Evolutionary conservation across 2,888 invertebrate species (phyloP).

Genomic region (Rhagonycha lutea): DNA sequence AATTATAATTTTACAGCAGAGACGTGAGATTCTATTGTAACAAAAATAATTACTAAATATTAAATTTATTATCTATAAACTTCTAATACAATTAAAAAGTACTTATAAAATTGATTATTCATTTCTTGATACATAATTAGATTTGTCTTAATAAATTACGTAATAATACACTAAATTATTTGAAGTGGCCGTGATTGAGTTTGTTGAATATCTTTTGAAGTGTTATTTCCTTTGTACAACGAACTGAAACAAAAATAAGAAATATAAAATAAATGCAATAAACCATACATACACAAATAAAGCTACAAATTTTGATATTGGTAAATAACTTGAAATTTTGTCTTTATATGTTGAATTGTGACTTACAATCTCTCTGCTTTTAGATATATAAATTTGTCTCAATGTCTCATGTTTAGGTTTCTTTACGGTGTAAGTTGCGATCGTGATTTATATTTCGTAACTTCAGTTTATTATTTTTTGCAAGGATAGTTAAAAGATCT

Average conservation of each 20-base stretch:
- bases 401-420: background rate
- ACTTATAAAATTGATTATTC: background rate
- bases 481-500: background rate
- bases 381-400: background rate
- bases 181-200: slow-evolving; percentile 1
- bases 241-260: background rate
- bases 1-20: background rate
- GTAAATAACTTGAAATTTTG: background rate
- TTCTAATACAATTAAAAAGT: background rate
- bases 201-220: background rate
- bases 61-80: background rate
- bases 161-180: background rate
- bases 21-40: background rate
- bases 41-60: background rate
- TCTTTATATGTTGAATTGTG: background rate
- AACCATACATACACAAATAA: background rate
- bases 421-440: background rate
- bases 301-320: background rate
- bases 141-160: background rate
- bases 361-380: background rate
- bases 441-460: background rate
- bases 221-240: background rate
- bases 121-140: background rate
- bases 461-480: background rate
- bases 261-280: background rate